Base-by-base conservation (phyloP, 2,888 invertebrate species). In the Eustalomyia histrio region DNA sequence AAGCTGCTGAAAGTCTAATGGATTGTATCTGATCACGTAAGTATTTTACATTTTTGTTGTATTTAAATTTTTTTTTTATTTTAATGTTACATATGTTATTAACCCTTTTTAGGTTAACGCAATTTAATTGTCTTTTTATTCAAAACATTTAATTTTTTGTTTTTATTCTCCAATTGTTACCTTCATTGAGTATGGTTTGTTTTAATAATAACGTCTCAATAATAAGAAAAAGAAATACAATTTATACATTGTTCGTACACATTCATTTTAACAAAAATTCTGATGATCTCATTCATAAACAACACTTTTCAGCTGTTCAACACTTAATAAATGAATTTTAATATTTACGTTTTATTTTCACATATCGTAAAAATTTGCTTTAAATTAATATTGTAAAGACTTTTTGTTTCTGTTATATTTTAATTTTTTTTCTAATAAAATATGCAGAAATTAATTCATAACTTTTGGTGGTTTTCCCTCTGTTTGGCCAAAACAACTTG, bases 271-370 rank as follows among this genome's bases (percentile, higher is more conserved):
- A 47, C 43, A 47, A 47, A 47, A 14, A n/a, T 47, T 47, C 43
- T 53, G 75, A 63, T 76, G 76, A 79, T 67, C 72, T 79, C 78
- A 79, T 79, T 43, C 16, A 43, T 39, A 18, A 64, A 64, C 57
- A 61, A 35, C 47, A 47, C 71, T 73, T 67, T 67, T 43, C 55
- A 67, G 55, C 35, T 63, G 53, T 65, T 63, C 12, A 64, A 16
- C 63, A 57, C 21, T 57, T 57, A 75, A 69, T 52, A 72, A 24
- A 17, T 55, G 12, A 12, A n/a, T 39, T 47, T 65, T 65, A 14
- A 0, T 53, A 9, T 60, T 16, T 12, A 39, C 16, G 12, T 21
- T 29, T 21, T 39, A 10, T 21, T 14, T n/a, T 55, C 33, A 10
- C n/a, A 57, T 24, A 29, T 57, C 33, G 16, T 57, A 57, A 57